A percentile compares a stretch with the other conserved stretches of the same genome.
Evolutionary conservation across 2,113 vertebrate species (phyloP).

Genomic region (Urocitellus parryii): DNA sequence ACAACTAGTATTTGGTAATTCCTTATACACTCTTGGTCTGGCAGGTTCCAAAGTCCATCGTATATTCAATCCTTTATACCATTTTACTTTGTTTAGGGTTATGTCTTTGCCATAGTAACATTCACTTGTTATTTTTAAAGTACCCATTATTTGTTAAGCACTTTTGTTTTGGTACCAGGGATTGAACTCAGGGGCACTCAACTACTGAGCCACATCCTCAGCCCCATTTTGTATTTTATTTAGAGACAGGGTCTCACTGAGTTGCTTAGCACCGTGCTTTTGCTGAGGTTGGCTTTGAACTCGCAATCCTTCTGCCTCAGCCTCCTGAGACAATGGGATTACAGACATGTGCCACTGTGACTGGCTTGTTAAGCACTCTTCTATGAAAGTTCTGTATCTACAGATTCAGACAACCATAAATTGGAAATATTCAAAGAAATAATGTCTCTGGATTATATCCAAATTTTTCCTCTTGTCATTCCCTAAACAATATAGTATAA

Average conservation of each 20-base stretch:
- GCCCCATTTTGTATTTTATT: too few species aligned
- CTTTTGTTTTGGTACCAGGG: too few species aligned
- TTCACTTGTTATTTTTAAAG: conserved; percentile 6
- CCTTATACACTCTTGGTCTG: not conserved
- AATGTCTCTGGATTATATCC: not conserved
- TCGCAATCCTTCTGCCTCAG: too few species aligned
- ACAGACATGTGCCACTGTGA: too few species aligned
- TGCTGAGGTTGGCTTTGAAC: too few species aligned
- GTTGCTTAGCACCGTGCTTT: too few species aligned
- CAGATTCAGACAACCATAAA: not conserved
- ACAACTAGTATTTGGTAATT: not conserved
- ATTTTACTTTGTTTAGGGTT: conserved; percentile 5
- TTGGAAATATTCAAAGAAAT: not conserved
- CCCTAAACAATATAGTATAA: not conserved
- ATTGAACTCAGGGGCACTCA: too few species aligned
- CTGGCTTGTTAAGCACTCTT: not conserved
- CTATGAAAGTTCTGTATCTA: not conserved
- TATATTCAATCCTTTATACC: not conserved
- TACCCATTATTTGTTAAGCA: not conserved
- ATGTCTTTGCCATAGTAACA: not conserved
- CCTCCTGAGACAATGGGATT: too few species aligned
- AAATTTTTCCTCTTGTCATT: not conserved
- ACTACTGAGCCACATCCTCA: too few species aligned
- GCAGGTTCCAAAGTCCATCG: not conserved
- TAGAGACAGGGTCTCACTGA: too few species aligned